Evolutionary conservation across 2,113 vertebrate species (phyloP).

Genomic region (Romanogobio albipinnatus): DNA sequence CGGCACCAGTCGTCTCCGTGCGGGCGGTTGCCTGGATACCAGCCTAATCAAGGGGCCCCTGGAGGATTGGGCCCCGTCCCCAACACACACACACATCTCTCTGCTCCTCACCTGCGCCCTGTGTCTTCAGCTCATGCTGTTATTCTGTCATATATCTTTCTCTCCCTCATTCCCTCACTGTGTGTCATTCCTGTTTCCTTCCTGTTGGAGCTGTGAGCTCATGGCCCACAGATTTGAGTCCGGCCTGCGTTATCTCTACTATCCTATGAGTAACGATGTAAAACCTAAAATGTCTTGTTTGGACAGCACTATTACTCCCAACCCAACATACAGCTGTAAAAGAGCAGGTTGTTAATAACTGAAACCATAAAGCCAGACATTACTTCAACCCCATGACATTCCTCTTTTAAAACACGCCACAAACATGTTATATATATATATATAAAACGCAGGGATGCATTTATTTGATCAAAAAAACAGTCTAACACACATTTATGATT

Average conservation of each 20-base stretch:
- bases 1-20: slow-evolving; percentile 57
- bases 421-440: background rate
- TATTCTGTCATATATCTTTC: background rate
- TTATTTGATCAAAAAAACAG: background rate
- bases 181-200: background rate
- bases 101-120: background rate
- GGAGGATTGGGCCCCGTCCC: slow-evolving; percentile 64
- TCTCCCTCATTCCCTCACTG: background rate
- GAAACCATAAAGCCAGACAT: background rate
- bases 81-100: slow-evolving; percentile 26
- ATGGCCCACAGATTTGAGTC: background rate
- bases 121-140: background rate
- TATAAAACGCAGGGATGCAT: background rate
- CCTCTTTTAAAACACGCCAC: background rate
- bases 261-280: too few relatives aligned
- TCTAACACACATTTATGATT: background rate
- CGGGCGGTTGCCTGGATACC: slow-evolving; percentile 80
- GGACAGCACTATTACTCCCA: background rate
- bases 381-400: background rate
- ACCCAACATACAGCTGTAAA: background rate
- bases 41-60: slow-evolving; percentile 76
- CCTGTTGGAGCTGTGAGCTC: background rate
- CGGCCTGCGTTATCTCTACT: too few relatives aligned
- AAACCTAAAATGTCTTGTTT: background rate
- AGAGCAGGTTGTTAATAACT: background rate